These are phyloP conservation scores for Thaleichthys pacificus DNA, from an alignment of 2,797 vertebrate genomes.

Conservation along the genomic window DNA sequence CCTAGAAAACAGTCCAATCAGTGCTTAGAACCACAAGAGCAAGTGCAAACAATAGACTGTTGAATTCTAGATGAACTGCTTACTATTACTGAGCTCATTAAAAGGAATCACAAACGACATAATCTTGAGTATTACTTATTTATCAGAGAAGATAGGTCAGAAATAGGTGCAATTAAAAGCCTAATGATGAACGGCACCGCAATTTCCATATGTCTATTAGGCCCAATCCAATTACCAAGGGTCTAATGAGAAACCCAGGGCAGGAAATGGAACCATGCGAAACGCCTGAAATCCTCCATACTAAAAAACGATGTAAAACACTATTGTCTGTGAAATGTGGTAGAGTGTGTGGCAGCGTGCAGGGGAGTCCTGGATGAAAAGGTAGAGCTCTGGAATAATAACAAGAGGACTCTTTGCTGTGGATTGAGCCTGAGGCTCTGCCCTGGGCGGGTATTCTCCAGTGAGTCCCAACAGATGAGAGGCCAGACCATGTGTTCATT, in stretches of 20 bases:
- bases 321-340: not conserved
- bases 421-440: constrained; percentile 59
- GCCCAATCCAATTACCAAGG: constrained; percentile 72
- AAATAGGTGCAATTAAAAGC: constrained; percentile 72
- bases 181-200: constrained; percentile 81
- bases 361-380: constrained; percentile 44
- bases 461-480: constrained; percentile 67
- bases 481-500: constrained; percentile 56
- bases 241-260: constrained; percentile 70
- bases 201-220: constrained; percentile 79
- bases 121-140: constrained; percentile 57
- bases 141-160: constrained; percentile 42
- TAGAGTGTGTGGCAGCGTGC: constrained; percentile 32
- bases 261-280: constrained; percentile 60
- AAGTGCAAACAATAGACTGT: not conserved
- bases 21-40: not conserved
- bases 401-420: constrained; percentile 58
- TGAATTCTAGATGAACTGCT: not conserved
- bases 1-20: constrained; percentile 60
- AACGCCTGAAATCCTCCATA: constrained; percentile 56
- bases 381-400: constrained; percentile 58
- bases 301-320: constrained; percentile 24
- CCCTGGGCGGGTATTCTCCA: constrained; percentile 61
- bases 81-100: not conserved
- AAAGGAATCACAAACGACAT: constrained; percentile 6